These are phyloP conservation scores for Chaetoderma sp. DNA, from an alignment of 2,888 invertebrate species.

Conservation along the genomic window DNA sequence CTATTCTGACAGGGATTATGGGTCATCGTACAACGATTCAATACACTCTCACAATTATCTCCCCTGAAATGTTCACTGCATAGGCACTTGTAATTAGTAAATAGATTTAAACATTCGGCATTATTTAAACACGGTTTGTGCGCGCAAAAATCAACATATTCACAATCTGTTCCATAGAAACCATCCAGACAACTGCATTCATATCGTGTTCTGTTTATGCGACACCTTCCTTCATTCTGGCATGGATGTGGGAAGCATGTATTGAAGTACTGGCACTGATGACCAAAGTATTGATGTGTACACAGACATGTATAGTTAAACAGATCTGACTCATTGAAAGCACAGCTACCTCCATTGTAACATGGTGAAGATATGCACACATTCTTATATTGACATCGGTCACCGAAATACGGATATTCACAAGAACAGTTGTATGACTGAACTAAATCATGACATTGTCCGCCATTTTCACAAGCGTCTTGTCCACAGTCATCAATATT, in stretches of 20 bases:
- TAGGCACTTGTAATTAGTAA: conserved; percentile 40
- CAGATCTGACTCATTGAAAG: conserved; percentile 33
- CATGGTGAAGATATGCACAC: conserved; percentile 57
- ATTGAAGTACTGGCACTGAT: conserved; percentile 53
- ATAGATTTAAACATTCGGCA: conserved; percentile 43
- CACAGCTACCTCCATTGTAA: conserved; percentile 57
- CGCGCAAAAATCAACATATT: conserved; percentile 49
- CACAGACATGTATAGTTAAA: conserved; percentile 50
- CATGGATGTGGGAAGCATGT: conserved; percentile 50
- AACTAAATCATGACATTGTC: conserved; percentile 42
- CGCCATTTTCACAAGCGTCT: conserved; percentile 49
- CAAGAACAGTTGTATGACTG: conserved; percentile 47
- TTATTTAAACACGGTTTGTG: conserved; percentile 46
- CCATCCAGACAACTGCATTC: conserved; percentile 47
- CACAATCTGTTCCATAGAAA: conserved; percentile 54
- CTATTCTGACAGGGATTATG: conserved; percentile 72
- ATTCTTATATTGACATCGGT: conserved; percentile 45
- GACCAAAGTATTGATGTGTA: conserved; percentile 45
- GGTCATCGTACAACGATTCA: conserved; percentile 40
- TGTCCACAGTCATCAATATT: conserved; percentile 47
- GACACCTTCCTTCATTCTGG: conserved; percentile 52
- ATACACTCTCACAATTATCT: conserved; percentile 44
- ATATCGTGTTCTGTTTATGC: conserved; percentile 39
- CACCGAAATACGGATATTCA: conserved; percentile 37
- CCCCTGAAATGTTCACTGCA: conserved; percentile 53